Base-by-base conservation (phyloP, 2,113 vertebrate species). In the Mustela lutreola region DNA sequence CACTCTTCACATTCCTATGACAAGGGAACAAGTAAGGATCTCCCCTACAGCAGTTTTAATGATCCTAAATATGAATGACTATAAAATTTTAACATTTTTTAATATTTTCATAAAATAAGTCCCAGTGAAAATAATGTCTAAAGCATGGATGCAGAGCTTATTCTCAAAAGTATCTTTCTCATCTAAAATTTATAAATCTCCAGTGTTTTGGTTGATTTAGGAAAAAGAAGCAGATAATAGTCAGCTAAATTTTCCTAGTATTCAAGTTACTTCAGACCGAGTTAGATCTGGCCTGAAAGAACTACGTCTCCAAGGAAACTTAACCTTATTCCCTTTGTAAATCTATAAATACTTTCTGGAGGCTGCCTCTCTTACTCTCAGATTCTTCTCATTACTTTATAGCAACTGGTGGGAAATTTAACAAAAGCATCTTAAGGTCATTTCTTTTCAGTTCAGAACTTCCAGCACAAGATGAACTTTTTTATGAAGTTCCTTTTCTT, bases 281-380 rank as follows among this genome's bases (percentile, higher is more conserved):
- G 84, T 96, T 76, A 93, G 63, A 97, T 96, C 70, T 96, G 91
- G 53, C 94, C 94, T 97, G 58, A 89, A 95, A 96, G 83, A 96
- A 94, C 89, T 67, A 78, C 92, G 93, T 98, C 96, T 97, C 94
- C 92, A 97, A 97, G 96, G 98, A 97, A 97, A 97, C 94, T 95
- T 94, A 96, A 96, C 86, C 95, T 97, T 89, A 83, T 95, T 97
- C 82, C 95, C 65, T 94, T 95, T 89, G 84, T 63, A 96, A 95
- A 67, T 92, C 97, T 97, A 96, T 97, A 95, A 96, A 96, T 97
- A 97, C 56, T 93, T 94, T 50, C 89, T 83, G 73, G 87, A 65
- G 39, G 45, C 71, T 94, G 62, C 60, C 84, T 98, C 19, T 22
- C 33, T 96, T 96, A 73, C 36, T 93, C 88, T 93, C 65, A 84